These are phyloP conservation scores for Neogobius melanostomus DNA, from an alignment of 2,113 vertebrate species.

Conservation along the genomic window DNA sequence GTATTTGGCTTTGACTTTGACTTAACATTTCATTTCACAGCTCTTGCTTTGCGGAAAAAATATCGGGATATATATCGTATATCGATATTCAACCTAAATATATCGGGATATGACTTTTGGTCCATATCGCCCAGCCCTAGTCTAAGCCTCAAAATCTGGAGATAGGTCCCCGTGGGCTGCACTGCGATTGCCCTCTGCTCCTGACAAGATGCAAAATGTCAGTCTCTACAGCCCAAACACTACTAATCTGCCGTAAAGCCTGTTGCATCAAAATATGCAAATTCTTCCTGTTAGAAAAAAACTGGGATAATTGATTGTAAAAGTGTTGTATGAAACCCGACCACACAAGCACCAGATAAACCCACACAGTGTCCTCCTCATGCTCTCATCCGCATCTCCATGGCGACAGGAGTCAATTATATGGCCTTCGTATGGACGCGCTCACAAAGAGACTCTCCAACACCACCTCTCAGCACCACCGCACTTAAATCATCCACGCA, in stretches of 20 bases:
- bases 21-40: no score
- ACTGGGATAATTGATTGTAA: not conserved
- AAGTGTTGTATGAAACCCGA: not conserved
- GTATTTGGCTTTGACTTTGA: no score
- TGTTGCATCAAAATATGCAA: not conserved
- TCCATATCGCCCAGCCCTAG: no score
- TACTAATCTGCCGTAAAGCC: not conserved
- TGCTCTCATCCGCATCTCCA: constrained; percentile 55
- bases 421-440: constrained; percentile 41
- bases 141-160: no score
- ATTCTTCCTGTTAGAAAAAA: not conserved
- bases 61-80: no score
- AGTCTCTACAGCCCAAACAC: not conserved
- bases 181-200: no score
- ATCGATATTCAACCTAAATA: no score
- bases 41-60: no score
- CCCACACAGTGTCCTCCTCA: constrained; percentile 23
- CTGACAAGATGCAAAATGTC: no score
- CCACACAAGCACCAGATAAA: constrained; percentile 27
- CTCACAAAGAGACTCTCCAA: constrained; percentile 8
- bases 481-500: constrained; percentile 3
- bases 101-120: no score
- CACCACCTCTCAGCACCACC: not conserved
- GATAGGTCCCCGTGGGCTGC: no score
- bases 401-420: constrained; percentile 62